phyloP scores from a whole-genome alignment of 1,140 invertebrate genomes.

The Drosophila nigromelanica region DNA sequence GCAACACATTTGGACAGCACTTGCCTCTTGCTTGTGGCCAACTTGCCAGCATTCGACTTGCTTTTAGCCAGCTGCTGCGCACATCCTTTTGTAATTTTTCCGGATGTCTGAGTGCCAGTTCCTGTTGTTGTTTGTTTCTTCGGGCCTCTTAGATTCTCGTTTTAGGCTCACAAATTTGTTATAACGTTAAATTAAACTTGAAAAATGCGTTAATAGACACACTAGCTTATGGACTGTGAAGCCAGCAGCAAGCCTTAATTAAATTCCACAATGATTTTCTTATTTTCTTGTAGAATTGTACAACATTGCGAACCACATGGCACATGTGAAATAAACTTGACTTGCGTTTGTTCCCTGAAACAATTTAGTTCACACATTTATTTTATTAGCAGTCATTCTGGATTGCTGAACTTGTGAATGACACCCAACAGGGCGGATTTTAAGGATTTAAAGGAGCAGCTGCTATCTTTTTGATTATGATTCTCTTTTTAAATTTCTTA shows the following conservation, averaged over 20 bases:
- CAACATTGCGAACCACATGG: constrained; percentile 53
- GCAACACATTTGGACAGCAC: constrained; percentile 64
- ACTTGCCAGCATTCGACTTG: constrained; percentile 14
- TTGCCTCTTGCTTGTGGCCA: constrained; percentile 40
- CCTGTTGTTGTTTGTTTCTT: background rate
- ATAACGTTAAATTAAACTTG: constrained; percentile 79
- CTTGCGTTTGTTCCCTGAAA: constrained; percentile 19
- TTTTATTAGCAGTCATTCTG: constrained; percentile 46
- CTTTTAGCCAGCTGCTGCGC: constrained; percentile 45
- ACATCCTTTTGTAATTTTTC: constrained; percentile 73
- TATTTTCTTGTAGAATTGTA: constrained; percentile 45
- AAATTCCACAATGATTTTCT: constrained; percentile 76
- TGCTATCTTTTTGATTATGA: background rate
- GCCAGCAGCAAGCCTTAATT: constrained; percentile 50
- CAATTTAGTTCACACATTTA: constrained; percentile 24
- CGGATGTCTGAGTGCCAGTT: constrained; percentile 49
- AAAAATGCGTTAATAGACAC: constrained; percentile 76
- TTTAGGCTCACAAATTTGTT: constrained; percentile 58
- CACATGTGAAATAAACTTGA: constrained; percentile 56
- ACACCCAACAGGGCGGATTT: background rate
- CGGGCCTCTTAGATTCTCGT: background rate
- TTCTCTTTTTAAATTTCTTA: background rate
- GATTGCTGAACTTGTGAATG: constrained; percentile 40
- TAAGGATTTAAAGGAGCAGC: background rate
- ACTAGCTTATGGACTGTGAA: constrained; percentile 28